Conservation (phyloP, 1,140 invertebrate species). For the Physella acuta region DNA sequence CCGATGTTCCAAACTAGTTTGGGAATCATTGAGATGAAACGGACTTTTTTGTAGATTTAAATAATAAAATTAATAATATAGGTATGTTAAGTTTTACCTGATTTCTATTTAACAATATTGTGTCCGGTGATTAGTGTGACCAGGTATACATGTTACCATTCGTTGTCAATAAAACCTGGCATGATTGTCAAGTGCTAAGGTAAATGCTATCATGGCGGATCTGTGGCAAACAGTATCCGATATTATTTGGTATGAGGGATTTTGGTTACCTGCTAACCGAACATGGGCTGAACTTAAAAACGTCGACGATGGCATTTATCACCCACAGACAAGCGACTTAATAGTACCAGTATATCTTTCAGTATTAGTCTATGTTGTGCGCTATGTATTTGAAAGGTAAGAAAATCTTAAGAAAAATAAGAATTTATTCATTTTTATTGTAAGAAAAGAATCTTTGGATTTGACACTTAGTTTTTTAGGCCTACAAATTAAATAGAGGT, state of each 20-base stretch:
- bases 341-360: slow-evolving; percentile 29
- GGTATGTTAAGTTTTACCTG: too few relatives aligned
- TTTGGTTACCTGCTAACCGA: slow-evolving; percentile 38
- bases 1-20: too few relatives aligned
- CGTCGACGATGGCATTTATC: slow-evolving; percentile 27
- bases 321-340: slow-evolving; percentile 30
- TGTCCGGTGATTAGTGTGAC: too few relatives aligned
- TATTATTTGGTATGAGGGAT: slow-evolving; percentile 36
- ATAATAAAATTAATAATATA: too few relatives aligned
- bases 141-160: too few relatives aligned
- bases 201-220: slow-evolving; percentile 25
- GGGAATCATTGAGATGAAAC: too few relatives aligned
- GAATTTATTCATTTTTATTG: too few relatives aligned
- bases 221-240: slow-evolving; percentile 17
- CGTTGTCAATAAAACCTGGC: slow-evolving; percentile 11
- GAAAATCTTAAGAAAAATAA: neutral
- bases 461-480: too few relatives aligned
- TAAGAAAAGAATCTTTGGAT: too few relatives aligned
- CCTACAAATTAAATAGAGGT: too few relatives aligned
- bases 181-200: neutral
- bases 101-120: too few relatives aligned
- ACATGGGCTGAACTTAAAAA: slow-evolving; percentile 33
- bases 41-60: too few relatives aligned
- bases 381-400: slow-evolving; percentile 36
- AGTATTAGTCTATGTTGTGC: slow-evolving; percentile 25